These are phyloP conservation scores for Drosophila aldrichi DNA, from an alignment of 2,888 invertebrate genomes.

Conservation along the genomic window DNA sequence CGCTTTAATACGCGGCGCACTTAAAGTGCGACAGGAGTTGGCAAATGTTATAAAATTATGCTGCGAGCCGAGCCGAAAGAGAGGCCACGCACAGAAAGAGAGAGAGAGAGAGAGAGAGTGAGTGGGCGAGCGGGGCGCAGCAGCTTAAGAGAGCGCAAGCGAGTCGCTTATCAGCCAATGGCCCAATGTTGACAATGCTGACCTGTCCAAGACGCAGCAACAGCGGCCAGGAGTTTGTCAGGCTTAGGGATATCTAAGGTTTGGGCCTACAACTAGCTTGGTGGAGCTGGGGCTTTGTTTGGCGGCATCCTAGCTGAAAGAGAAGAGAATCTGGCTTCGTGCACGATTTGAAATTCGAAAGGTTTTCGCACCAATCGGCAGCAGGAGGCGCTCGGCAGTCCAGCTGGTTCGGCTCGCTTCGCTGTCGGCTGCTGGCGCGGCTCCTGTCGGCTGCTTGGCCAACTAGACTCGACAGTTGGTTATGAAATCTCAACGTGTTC, in stretches of 20 bases:
- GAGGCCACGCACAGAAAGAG: constrained; percentile 4
- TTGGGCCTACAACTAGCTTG: constrained; percentile 3
- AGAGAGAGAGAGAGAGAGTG: not conserved
- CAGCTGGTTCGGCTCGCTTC: constrained; percentile 4
- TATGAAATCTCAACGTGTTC: constrained; percentile 83
- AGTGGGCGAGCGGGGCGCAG: not conserved
- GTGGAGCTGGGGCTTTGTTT: constrained; percentile 3
- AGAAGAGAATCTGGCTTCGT: constrained; percentile 37
- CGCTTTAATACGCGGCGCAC: constrained; percentile 49
- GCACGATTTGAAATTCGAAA: constrained; percentile 41
- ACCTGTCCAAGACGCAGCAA: constrained; percentile 61
- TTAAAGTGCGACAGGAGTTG: constrained; percentile 48
- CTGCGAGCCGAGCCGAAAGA: constrained; percentile 25
- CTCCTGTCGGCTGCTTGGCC: constrained; percentile 20
- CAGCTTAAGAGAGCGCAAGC: constrained; percentile 22
- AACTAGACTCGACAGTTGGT: constrained; percentile 79
- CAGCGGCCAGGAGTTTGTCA: constrained; percentile 54
- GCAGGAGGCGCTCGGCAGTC: constrained; percentile 27
- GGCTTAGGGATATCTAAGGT: constrained; percentile 17
- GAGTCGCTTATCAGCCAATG: constrained; percentile 47
- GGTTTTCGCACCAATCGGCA: constrained; percentile 36
- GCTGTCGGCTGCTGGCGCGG: not conserved
- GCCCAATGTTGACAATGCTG: constrained; percentile 57
- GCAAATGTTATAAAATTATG: constrained; percentile 36
- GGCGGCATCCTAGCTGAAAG: constrained; percentile 26